Conservation (phyloP, 2,888 invertebrate species). For the Dastarcus helophoroides region DNA sequence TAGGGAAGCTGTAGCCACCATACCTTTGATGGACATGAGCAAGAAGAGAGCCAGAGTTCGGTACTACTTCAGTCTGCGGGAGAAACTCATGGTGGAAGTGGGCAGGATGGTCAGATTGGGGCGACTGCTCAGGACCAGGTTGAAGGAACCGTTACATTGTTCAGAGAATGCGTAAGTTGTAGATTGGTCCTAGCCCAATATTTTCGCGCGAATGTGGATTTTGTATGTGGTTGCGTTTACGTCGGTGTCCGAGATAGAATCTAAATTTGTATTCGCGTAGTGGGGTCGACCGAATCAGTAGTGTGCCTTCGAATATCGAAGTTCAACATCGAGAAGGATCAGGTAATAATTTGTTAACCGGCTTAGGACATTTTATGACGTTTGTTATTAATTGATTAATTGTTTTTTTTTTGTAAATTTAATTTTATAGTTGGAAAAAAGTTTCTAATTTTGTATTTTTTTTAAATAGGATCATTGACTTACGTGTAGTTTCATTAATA, state of each 20-base stretch:
- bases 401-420: too few species aligned
- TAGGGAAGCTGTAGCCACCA: slow-evolving; percentile 43
- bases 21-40: slow-evolving; percentile 36
- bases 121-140: slow-evolving; percentile 51
- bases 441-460: too few species aligned
- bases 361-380: too few species aligned
- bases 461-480: too few species aligned
- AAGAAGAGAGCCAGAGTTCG: slow-evolving; percentile 39
- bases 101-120: slow-evolving; percentile 61
- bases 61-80: slow-evolving; percentile 47
- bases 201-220: not conserved
- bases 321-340: too few species aligned
- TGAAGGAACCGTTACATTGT: slow-evolving; percentile 48
- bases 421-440: too few species aligned
- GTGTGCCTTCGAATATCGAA: too few species aligned
- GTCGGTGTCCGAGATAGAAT: slow-evolving; percentile 14
- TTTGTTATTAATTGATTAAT: too few species aligned
- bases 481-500: too few species aligned
- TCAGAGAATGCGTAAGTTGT: slow-evolving; percentile 12
- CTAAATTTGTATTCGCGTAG: slow-evolving; percentile 27
- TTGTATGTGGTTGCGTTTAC: not conserved
- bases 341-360: too few species aligned
- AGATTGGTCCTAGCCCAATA: not conserved
- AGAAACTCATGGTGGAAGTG: slow-evolving; percentile 55
- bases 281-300: slow-evolving; percentile 27